phyloP scores from a whole-genome alignment of 2,113 vertebrate genomes.

The Xenus cinereus region DNA sequence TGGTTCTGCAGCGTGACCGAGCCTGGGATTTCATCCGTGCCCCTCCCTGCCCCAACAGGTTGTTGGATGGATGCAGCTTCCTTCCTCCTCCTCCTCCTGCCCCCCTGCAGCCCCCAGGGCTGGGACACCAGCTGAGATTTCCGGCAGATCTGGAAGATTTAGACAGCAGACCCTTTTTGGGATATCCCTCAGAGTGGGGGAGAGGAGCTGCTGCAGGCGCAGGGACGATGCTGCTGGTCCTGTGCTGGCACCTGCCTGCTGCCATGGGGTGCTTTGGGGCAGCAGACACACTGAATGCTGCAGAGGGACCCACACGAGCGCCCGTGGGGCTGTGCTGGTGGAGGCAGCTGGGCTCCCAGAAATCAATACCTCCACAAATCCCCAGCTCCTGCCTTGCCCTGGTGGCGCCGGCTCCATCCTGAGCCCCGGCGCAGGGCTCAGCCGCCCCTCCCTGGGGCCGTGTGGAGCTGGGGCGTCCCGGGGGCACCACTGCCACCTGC shows the following conservation, averaged over 20 bases:
- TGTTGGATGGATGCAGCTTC: background rate
- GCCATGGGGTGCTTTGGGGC: background rate
- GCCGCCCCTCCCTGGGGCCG: background rate
- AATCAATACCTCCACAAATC: background rate
- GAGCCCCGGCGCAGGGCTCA: background rate
- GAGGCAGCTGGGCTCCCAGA: background rate
- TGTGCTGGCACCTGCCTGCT: background rate
- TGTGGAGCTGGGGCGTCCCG: background rate
- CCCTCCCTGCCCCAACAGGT: background rate
- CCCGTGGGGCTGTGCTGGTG: accelerated
- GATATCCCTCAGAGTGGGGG: accelerated
- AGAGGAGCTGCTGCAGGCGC: background rate
- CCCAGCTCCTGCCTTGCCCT: background rate
- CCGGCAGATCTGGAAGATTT: background rate
- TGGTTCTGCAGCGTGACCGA: accelerated
- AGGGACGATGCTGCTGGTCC: background rate
- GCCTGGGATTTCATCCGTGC: background rate
- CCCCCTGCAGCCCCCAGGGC: no score
- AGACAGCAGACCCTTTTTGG: background rate
- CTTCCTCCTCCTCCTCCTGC: background rate
- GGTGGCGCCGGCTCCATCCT: accelerated
- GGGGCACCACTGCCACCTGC: background rate
- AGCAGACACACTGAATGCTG: background rate
- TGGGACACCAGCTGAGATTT: background rate
- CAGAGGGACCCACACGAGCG: accelerated